These are phyloP conservation scores for Sipha flava DNA, from an alignment of 1,140 invertebrate genomes.

Conservation along the genomic window DNA sequence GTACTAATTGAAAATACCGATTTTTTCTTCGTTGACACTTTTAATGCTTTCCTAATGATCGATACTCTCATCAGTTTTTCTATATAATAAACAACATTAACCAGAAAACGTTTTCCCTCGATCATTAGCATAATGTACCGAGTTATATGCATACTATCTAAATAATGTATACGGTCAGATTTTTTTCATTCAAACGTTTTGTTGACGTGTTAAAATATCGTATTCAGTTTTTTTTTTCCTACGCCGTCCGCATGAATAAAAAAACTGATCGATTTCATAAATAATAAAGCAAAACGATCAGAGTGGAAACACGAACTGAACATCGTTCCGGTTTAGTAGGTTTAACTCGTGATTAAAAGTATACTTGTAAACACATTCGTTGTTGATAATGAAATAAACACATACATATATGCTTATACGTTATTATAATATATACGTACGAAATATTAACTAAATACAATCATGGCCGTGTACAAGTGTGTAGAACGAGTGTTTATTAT, in stretches of 20 bases:
- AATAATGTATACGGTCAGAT: neutral
- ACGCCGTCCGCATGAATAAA: neutral
- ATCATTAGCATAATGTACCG: neutral
- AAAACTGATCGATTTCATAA: neutral
- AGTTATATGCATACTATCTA: neutral
- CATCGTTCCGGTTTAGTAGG: neutral
- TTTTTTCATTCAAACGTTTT: neutral
- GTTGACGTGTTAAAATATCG: slow-evolving; percentile 2
- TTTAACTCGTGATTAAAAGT: neutral
- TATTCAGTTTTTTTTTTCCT: neutral
- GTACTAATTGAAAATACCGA: neutral
- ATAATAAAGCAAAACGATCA: neutral
- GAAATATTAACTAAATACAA: too few species aligned
- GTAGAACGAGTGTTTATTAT: too few species aligned
- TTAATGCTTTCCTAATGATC: neutral
- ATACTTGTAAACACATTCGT: neutral
- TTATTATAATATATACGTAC: too few species aligned
- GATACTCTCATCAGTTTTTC: neutral
- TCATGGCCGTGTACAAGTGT: too few species aligned
- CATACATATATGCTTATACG: too few species aligned
- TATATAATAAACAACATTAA: neutral
- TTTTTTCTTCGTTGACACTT: neutral
- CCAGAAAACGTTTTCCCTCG: neutral
- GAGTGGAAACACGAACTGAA: neutral
- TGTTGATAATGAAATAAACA: neutral